These are phyloP conservation scores for Glyptemys insculpta DNA, from an alignment of 2,797 vertebrate genomes.

Conservation along the genomic window DNA sequence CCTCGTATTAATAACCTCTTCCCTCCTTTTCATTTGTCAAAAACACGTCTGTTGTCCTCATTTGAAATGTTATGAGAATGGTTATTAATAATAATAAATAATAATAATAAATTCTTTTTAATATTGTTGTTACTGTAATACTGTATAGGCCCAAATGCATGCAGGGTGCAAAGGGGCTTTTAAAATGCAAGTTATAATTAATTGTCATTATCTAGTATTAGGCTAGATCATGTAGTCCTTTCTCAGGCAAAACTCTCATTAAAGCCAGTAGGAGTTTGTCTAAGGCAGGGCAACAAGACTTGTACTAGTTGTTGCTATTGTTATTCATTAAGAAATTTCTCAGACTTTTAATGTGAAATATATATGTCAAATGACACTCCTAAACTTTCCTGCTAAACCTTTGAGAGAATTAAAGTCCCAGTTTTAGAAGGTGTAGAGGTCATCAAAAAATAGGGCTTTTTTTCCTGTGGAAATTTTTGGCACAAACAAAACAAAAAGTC, in stretches of 20 bases:
- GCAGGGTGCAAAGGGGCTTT: background rate
- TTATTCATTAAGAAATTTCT: background rate
- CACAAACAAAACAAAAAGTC: background rate
- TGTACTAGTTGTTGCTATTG: background rate
- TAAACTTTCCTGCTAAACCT: background rate
- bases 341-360: background rate
- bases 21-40: background rate
- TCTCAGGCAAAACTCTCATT: background rate
- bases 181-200: background rate
- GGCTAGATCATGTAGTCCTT: fast-evolving
- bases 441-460: background rate
- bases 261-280: background rate
- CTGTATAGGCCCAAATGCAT: background rate
- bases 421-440: background rate
- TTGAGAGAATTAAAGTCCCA: background rate
- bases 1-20: background rate
- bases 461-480: background rate
- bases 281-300: background rate
- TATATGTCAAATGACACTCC: background rate
- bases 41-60: background rate
- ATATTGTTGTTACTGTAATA: background rate
- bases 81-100: background rate
- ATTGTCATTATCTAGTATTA: background rate
- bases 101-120: background rate
- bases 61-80: background rate